Base-by-base conservation (phyloP, 2,888 invertebrate species). In the Drosophila leonis region DNA sequence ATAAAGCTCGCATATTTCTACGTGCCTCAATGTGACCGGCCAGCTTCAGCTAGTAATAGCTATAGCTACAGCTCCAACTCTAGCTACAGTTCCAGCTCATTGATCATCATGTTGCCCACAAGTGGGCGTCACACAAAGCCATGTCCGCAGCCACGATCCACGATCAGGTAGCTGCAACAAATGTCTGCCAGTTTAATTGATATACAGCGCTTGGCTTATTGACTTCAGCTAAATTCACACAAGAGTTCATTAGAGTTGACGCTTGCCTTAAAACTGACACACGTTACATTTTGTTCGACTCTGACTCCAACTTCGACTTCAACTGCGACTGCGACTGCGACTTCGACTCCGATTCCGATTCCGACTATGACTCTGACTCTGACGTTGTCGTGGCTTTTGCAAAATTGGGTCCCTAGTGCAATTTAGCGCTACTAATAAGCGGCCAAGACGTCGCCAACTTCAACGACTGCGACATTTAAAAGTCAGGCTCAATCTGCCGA, bases 371-470 rank as follows among this genome's bases (percentile, higher is more conserved):
- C 24, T 71, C 10, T 13, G 29, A 54, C 70, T 65, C 63, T 72
- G 81, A 69, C 82, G 68, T 73, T 78, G 82, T 83, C 87, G 84
- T 83, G 83, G 86, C 75, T 66, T 82, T 64, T 73, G 78, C 76
- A 81, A 84, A 90, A 90, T 91, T 90, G 86, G 90, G 90, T 89
- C 90, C 91, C 90, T 84, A 84, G 90, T 90, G 83, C 86, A 87
- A 87, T 87, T 87, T 87, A 87, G 86, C 85, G 83, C 88, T 73
- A 86, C 86, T 87, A 87, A 87, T 87, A 87, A 87, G 86, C 86
- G 88, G 88, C 90, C 88, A 76, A 81, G 84, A 84, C 82, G 89
- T 84, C 88, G 88, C 84, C 78, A 52, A 70, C 71, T 64, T 80
- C 72, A 68, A 69, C 74, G 67, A 79, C 63, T 37, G 74, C 89